A percentile compares a stretch with the other conserved stretches of the same genome.
Conservation (phyloP, 2,113 vertebrate species). For the Perca flavescens region DNA sequence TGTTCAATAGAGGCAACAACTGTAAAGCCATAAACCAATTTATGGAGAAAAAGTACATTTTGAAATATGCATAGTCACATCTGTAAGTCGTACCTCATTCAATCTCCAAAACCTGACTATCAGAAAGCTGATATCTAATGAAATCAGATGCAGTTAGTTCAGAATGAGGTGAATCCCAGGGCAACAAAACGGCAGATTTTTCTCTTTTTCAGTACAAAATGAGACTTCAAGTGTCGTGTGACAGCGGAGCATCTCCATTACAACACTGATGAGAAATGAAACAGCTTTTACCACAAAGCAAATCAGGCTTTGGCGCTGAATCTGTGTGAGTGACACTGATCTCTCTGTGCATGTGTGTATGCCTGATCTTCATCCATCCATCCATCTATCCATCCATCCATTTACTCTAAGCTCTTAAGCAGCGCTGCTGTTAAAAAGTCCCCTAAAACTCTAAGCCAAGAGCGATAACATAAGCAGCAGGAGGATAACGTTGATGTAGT, state of each 20-base stretch:
- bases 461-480: constrained; percentile 82
- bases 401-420: constrained; percentile 84
- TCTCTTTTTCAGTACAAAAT: constrained; percentile 36
- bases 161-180: constrained; percentile 24
- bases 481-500: constrained; percentile 83
- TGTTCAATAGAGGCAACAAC: no score
- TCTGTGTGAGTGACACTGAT: constrained; percentile 81
- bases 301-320: constrained; percentile 75
- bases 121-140: neutral
- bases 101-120: neutral
- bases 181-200: constrained; percentile 40
- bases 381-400: constrained; percentile 80
- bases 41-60: no score
- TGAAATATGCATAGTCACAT: neutral
- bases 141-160: neutral
- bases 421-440: constrained; percentile 79
- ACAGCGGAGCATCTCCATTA: constrained; percentile 76
- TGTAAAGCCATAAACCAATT: no score
- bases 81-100: neutral
- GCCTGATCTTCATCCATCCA: constrained; percentile 71
- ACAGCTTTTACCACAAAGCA: constrained; percentile 80
- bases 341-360: constrained; percentile 58
- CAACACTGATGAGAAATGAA: constrained; percentile 78
- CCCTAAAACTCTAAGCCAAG: constrained; percentile 83
- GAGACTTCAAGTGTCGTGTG: constrained; percentile 60